Percentiles rank a stretch among this genome's conserved stretches.
Evolutionary conservation across 2,113 vertebrate species (phyloP).

Genomic region (Proteles cristata): DNA sequence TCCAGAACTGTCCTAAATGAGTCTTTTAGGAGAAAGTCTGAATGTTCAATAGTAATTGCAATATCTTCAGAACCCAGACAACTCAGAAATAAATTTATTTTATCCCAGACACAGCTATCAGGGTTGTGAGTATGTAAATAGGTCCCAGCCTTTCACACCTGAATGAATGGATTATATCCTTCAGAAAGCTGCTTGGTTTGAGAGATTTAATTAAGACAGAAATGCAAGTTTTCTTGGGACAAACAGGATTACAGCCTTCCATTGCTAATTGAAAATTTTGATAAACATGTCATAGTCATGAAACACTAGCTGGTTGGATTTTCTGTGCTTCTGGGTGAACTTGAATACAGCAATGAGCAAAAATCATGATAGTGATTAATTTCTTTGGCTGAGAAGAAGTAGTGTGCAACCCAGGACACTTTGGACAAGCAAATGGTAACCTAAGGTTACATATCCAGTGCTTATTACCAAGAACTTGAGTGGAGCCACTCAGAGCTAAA

Average conservation of each 20-base stretch:
- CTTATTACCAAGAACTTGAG: background rate
- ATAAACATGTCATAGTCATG: conserved; percentile 65
- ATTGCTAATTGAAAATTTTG: conserved; percentile 65
- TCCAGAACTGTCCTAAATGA: conserved; percentile 71
- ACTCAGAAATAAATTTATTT: conserved; percentile 78
- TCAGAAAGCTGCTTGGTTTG: conserved; percentile 67
- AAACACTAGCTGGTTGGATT: conserved; percentile 46
- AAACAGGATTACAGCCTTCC: conserved; percentile 74
- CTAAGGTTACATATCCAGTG: background rate
- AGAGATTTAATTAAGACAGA: conserved; percentile 81
- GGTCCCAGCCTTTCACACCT: conserved; percentile 75
- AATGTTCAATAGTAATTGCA: conserved; percentile 70
- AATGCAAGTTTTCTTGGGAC: conserved; percentile 73
- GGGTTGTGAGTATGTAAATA: conserved; percentile 77
- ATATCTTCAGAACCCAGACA: conserved; percentile 77
- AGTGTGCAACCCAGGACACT: background rate
- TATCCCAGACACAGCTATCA: conserved; percentile 70
- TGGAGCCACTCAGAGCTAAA: background rate
- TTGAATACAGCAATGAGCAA: background rate
- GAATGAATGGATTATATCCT: conserved; percentile 77
- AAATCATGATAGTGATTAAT: background rate
- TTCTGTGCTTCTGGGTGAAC: conserved; percentile 25
- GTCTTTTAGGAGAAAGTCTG: conserved; percentile 65
- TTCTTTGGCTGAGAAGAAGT: background rate
- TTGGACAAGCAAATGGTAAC: background rate